These are phyloP conservation scores for Cyclura pinguis DNA, from an alignment of 2,797 vertebrate genomes.

Conservation along the genomic window DNA sequence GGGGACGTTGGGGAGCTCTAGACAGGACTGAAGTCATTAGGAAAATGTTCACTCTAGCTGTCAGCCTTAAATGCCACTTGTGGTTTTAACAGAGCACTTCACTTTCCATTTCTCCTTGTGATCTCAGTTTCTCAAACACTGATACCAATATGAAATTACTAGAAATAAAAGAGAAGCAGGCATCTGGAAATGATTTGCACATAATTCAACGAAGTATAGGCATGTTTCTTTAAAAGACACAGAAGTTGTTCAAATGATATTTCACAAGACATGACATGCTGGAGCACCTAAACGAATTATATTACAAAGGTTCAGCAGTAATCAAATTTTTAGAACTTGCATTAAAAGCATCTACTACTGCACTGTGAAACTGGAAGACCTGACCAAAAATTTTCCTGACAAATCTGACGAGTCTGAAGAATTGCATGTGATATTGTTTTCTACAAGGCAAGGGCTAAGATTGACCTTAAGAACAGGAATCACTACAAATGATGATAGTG, in stretches of 20 bases:
- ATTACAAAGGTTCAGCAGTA: conserved; percentile 44
- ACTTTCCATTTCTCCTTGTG: conserved; percentile 34
- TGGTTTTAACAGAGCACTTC: conserved; percentile 33
- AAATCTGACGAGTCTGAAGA: background rate
- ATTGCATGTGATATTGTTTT: background rate
- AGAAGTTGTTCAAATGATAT: conserved; percentile 41
- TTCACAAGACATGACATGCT: conserved; percentile 6
- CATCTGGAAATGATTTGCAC: conserved; percentile 38
- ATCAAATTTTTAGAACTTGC: conserved; percentile 37
- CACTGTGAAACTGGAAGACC: conserved; percentile 9
- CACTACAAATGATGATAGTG: no score
- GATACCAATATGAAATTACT: conserved; percentile 18
- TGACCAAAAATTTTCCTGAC: background rate
- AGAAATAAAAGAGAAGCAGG: conserved; percentile 24
- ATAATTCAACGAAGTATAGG: conserved; percentile 52
- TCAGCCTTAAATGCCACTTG: conserved; percentile 10
- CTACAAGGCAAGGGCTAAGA: background rate
- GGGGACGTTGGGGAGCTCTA: background rate
- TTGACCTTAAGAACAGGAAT: background rate
- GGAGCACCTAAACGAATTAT: conserved; percentile 40
- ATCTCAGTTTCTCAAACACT: conserved; percentile 38
- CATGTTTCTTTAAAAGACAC: conserved; percentile 36
- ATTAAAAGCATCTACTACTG: background rate
- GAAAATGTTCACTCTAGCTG: conserved; percentile 30
- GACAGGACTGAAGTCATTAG: conserved; percentile 38